These are phyloP conservation scores for Takifugu bimaculatus DNA, from an alignment of 2,113 vertebrate genomes.

Conservation along the genomic window DNA sequence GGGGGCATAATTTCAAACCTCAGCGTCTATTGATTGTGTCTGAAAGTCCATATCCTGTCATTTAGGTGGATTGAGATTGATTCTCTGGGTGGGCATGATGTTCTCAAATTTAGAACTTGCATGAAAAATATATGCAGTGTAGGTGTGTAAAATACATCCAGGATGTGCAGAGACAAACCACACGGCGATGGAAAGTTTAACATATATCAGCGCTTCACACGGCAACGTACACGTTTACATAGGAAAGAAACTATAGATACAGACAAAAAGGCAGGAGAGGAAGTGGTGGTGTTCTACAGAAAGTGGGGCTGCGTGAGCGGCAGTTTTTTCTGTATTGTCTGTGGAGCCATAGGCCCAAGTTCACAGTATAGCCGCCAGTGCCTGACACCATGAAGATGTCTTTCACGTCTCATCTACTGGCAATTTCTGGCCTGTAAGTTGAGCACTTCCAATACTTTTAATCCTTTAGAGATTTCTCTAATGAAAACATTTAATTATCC, in stretches of 20 bases:
- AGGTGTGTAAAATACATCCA: slow-evolving; percentile 22
- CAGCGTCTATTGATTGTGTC: not conserved
- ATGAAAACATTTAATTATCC: slow-evolving; percentile 8
- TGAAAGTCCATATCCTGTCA: too few relatives aligned
- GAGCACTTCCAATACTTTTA: slow-evolving; percentile 1
- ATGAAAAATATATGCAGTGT: not conserved
- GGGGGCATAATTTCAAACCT: slow-evolving; percentile 48
- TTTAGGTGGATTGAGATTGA: too few relatives aligned
- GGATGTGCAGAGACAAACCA: slow-evolving; percentile 24
- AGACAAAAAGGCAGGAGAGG: slow-evolving; percentile 34
- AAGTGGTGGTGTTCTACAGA: slow-evolving; percentile 50
- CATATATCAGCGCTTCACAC: slow-evolving; percentile 13
- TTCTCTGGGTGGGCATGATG: too few relatives aligned
- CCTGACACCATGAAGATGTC: not conserved
- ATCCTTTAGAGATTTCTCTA: not conserved
- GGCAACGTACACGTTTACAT: slow-evolving; percentile 23
- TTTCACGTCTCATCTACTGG: not conserved
- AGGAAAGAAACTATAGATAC: not conserved
- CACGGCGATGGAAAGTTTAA: slow-evolving; percentile 30
- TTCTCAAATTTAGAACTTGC: not conserved
- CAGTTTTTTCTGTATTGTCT: slow-evolving; percentile 21
- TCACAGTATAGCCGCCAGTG: not conserved
- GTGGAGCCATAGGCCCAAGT: slow-evolving; percentile 7
- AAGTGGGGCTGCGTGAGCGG: slow-evolving; percentile 15
- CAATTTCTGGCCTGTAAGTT: not conserved